Evolutionary conservation across 2,113 vertebrate genomes (phyloP), one percentile per base, ranked within the genome.

Genomic region (Sclerurus mexicanus): DNA sequence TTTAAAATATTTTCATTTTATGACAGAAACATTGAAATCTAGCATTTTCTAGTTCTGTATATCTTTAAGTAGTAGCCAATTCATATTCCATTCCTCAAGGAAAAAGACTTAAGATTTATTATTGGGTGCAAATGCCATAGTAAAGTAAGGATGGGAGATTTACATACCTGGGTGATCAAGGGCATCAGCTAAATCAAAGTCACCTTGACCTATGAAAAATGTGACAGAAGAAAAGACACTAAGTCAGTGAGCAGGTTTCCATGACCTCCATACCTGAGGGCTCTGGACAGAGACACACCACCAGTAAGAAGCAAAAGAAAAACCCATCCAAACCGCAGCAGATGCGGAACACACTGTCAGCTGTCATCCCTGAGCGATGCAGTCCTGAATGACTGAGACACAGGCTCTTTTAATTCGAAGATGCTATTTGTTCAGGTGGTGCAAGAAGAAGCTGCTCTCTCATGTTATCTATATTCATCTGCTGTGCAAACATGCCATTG

Each of bases 161-260:
- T 69, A 90, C 97, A 55, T 74, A 97, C 96, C 95, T 4, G 92
- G 90, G n/a, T 96, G 95, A 39, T 97, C 97, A 13, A 98, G 97
- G 11, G 98, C 98, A 22, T 98, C 98, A 1, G 97, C 94, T 85
- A 98, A 91, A 64, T 98, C 97, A 55, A 98, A 98, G 60, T 98
- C 98, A 5, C 6, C 62, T 60, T 98, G 95, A 68, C 97, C 98
- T 98, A 76, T 64, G 64, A 96, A 18, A 50, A 93, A 76, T 22
- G 33, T 31, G 74, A 85, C 39, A 95, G 56, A 77, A 75, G 10
- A 19, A 72, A 81, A 73, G 12, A 82, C 17, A 78, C 12, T 7
- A 58, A 66, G 37, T 96, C 35, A 88, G 69, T 30, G 56, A 33
- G 28, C 28, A 74, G 28, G 5, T 33, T 83, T 74, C 28, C n/a